Evolutionary conservation across 2,888 invertebrate species (phyloP), one percentile per base, ranked within the genome.

Genomic region (Exocentrus adspersus): DNA sequence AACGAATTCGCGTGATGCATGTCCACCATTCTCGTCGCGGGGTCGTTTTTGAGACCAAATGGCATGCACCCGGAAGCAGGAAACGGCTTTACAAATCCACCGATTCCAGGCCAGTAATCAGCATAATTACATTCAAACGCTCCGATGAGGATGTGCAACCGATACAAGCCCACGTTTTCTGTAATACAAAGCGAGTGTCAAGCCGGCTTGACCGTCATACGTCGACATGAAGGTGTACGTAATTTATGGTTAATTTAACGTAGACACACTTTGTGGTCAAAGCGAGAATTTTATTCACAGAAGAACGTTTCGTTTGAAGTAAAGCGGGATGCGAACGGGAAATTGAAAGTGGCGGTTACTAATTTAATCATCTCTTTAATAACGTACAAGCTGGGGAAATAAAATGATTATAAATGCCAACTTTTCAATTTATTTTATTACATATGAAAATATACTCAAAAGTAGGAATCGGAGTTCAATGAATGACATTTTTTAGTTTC

Each of bases 41-140:
- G n/a, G n/a, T n/a, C n/a, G n/a, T n/a, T n/a, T n/a, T n/a, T n/a
- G n/a, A n/a, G n/a, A n/a, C n/a, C n/a, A n/a, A n/a, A n/a, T n/a
- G n/a, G n/a, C n/a, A n/a, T n/a, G n/a, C n/a, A 48, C 48, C 16
- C 48, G 48, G 48, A 48, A 48, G 20, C 28, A 19, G n/a, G n/a
- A n/a, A n/a, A 16, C 9, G 10, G 28, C 48, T 48, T 28, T 28
- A 28, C 28, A 14, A 48, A 48, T 48, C 28, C 28, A 48, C 28
- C 28, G 28, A 48, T 48, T 48, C 28, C 28, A 37, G 37, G 3
- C 37, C 37, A 37, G 28, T 48, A 48, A 48, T 48, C 28, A 48
- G 16, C 14, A 48, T 48, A 48, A 48, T 48, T 48, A 48, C 28
- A 28, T 48, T 24, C 28, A 28, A 24, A 48, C 28, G 28, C n/a